Conservation (phyloP, 1,140 invertebrate genomes). For the Trichonephila clavipes region DNA sequence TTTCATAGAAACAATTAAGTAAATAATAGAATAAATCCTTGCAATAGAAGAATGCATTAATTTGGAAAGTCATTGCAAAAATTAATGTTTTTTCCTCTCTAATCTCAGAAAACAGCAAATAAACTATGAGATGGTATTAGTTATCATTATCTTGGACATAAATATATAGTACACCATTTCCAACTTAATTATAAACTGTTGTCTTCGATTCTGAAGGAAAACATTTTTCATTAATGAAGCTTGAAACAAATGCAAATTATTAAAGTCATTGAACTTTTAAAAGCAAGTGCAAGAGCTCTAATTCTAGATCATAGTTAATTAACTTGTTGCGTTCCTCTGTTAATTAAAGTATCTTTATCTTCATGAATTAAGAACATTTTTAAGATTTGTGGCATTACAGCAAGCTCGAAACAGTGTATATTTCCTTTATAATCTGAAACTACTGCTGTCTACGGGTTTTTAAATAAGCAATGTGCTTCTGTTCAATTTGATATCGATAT, state of each 20-base stretch:
- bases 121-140: too few relatives aligned
- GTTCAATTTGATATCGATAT: too few relatives aligned
- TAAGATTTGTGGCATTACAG: not conserved
- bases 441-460: too few relatives aligned
- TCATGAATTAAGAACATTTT: not conserved
- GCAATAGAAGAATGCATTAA: too few relatives aligned
- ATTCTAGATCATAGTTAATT: not conserved
- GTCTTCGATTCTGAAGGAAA: not conserved
- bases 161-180: not conserved
- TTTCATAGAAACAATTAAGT: too few relatives aligned
- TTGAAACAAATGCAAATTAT: not conserved
- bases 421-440: too few relatives aligned
- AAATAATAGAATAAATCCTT: too few relatives aligned
- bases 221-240: not conserved
- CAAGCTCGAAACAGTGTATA: not conserved
- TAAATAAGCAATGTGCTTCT: too few relatives aligned
- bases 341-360: not conserved
- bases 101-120: too few relatives aligned
- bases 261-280: not conserved
- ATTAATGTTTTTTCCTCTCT: too few relatives aligned
- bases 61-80: too few relatives aligned
- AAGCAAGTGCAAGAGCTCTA: not conserved
- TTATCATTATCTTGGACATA: not conserved
- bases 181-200: not conserved
- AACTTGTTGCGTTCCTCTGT: not conserved